Evolutionary conservation across 2,888 invertebrate species (phyloP).

Genomic region (Tuberolachnus salignus): DNA sequence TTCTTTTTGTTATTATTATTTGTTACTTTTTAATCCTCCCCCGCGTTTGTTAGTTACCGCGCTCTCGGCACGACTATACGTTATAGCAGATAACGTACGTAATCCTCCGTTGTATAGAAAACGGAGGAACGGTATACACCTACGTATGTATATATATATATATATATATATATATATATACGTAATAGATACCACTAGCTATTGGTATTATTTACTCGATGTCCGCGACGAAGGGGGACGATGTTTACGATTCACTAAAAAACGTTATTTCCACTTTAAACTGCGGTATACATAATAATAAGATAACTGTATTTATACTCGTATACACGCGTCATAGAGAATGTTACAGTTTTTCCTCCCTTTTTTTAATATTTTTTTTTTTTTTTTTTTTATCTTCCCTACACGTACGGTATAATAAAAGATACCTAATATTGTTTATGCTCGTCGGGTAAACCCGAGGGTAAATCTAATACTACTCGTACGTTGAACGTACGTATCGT

Average conservation of each 20-base stretch:
- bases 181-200: background rate
- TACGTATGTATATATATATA: too few species aligned
- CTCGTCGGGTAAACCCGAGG: conserved; percentile 24
- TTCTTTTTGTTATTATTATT: background rate
- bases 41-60: conserved; percentile 16
- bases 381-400: conserved; percentile 2
- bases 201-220: conserved; percentile 4
- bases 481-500: conserved; percentile 53
- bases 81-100: background rate
- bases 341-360: conserved; percentile 38
- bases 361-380: too few species aligned
- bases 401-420: too few species aligned
- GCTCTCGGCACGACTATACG: background rate
- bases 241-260: conserved; percentile 51
- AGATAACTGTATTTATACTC: conserved; percentile 23
- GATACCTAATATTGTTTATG: conserved; percentile 26
- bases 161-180: too few species aligned
- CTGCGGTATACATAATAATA: background rate
- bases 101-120: conserved; percentile 11
- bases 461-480: too few species aligned
- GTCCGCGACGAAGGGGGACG: conserved; percentile 17
- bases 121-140: too few species aligned
- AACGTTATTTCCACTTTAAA: conserved; percentile 45
- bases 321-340: background rate
- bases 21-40: background rate